A percentile compares a stretch with the other conserved stretches of the same genome.
phyloP scores from a whole-genome alignment of 2,888 invertebrate genomes.

The Acrobasis consociella region DNA sequence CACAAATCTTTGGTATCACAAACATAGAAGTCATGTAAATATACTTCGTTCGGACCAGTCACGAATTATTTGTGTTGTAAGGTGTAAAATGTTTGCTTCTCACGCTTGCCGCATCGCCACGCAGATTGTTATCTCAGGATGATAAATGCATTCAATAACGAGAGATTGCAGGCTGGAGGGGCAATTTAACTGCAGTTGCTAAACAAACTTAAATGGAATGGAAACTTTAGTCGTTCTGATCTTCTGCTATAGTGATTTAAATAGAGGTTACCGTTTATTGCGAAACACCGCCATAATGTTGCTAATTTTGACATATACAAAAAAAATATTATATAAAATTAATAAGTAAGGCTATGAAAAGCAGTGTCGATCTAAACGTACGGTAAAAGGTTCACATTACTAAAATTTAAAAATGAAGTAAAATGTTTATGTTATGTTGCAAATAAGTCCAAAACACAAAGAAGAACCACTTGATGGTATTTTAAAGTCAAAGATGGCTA shows the following conservation, averaged over 20 bases:
- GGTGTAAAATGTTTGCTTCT: constrained; percentile 56
- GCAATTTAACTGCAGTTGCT: constrained; percentile 34
- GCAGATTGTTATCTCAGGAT: constrained; percentile 62
- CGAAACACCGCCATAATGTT: not conserved
- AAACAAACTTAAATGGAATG: constrained; percentile 28
- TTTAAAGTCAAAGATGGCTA: constrained; percentile 9
- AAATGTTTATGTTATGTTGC: not conserved
- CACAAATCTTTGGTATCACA: not conserved
- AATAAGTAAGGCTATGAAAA: not conserved
- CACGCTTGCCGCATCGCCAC: constrained; percentile 66
- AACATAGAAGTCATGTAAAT: not conserved
- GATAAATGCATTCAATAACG: constrained; percentile 63
- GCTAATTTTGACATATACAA: not conserved
- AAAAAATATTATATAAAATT: not conserved
- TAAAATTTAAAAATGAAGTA: not conserved
- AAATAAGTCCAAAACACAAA: not conserved
- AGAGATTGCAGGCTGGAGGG: constrained; percentile 28
- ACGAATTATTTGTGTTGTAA: constrained; percentile 50
- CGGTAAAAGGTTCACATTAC: too few species aligned
- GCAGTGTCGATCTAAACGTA: not conserved
- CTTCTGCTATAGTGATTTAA: not conserved
- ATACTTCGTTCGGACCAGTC: constrained; percentile 44
- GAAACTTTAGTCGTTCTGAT: not conserved
- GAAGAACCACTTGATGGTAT: not conserved
- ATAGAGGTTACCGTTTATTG: not conserved